Conservation (phyloP, 2,113 vertebrate genomes). For the Channa maculata region DNA sequence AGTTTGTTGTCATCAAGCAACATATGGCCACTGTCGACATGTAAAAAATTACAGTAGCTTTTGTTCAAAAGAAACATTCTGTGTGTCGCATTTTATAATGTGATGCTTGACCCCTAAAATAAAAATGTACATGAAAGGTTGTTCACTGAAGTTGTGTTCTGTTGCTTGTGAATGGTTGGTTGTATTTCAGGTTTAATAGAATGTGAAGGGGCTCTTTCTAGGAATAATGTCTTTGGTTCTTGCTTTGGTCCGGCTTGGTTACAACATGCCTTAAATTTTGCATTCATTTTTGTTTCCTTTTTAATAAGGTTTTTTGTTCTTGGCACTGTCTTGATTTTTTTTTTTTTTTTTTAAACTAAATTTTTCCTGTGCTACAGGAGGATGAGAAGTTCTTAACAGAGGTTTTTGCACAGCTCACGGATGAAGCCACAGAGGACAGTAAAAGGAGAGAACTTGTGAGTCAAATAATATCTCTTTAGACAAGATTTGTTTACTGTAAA, state of each 20-base stretch:
- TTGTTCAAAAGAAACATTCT: neutral
- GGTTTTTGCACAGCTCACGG: slow-evolving; percentile 98
- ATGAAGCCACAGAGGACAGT: slow-evolving; percentile 95
- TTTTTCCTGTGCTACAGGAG: slow-evolving; percentile 84
- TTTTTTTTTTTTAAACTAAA: neutral
- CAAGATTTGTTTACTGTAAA: too few species aligned
- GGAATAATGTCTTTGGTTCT: neutral
- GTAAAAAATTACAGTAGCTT: neutral
- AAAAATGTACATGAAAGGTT: neutral
- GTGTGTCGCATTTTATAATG: neutral
- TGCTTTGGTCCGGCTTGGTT: neutral
- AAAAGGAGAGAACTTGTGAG: slow-evolving; percentile 96
- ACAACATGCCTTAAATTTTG: too few species aligned
- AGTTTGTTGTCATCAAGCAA: neutral
- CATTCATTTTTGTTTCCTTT: neutral
- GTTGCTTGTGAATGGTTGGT: neutral
- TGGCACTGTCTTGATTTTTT: neutral
- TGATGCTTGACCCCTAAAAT: neutral
- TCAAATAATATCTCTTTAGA: neutral
- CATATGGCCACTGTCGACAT: neutral
- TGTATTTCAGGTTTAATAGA: neutral
- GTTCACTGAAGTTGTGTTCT: neutral
- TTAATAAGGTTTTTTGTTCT: neutral
- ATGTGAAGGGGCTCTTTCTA: neutral
- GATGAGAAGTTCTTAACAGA: slow-evolving; percentile 99